Evolutionary conservation across 2,797 vertebrate species (phyloP).

Genomic region (Esox masquinongy): DNA sequence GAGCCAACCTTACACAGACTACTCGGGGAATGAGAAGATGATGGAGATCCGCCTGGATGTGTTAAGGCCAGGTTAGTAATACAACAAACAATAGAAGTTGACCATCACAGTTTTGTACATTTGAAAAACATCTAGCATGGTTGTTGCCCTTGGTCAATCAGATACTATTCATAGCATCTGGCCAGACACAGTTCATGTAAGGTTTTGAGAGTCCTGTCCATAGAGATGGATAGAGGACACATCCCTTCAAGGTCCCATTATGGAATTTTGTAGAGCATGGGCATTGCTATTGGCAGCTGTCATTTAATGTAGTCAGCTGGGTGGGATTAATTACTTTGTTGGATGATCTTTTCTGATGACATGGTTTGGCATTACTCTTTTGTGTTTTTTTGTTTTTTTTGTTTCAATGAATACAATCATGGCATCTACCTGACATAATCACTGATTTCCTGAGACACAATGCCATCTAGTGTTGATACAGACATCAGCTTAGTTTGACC

Average conservation of each 20-base stretch:
- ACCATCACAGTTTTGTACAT: neutral
- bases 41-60: constrained; percentile 82
- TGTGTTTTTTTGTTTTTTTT: neutral
- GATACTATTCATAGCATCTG: neutral
- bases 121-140: neutral
- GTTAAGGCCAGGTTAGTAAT: constrained; percentile 73
- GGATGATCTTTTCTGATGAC: too few relatives aligned
- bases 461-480: constrained; percentile 35
- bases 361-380: neutral
- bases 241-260: neutral
- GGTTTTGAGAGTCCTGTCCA: neutral
- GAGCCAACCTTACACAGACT: constrained; percentile 77
- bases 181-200: neutral
- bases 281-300: too few relatives aligned
- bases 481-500: neutral
- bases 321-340: too few relatives aligned
- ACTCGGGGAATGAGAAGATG: constrained; percentile 76
- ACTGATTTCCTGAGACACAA: constrained; percentile 26
- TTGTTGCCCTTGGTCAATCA: neutral
- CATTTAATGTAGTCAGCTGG: too few relatives aligned
- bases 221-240: too few relatives aligned
- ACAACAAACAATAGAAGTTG: neutral
- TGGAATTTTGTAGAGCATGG: too few relatives aligned
- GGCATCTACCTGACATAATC: neutral
- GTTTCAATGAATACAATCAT: neutral